Evolutionary conservation across 2,113 vertebrate species (phyloP).

Genomic region (Oostethus manadensis): DNA sequence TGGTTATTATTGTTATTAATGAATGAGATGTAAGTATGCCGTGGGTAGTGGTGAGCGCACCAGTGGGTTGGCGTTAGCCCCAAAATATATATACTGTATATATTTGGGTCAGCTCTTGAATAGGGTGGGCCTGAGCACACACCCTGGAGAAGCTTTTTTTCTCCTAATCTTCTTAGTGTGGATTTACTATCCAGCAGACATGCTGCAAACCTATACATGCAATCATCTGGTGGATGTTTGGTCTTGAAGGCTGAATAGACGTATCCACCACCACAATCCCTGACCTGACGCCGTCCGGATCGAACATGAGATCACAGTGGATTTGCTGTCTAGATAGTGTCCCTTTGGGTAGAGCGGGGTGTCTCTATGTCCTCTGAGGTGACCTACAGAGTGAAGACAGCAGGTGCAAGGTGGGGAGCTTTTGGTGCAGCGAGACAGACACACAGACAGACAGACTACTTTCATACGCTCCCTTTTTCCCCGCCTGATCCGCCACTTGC

Average conservation of each 20-base stretch:
- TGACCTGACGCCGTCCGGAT: not conserved
- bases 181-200: slow-evolving; percentile 41
- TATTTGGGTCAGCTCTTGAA: not conserved
- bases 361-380: slow-evolving; percentile 9
- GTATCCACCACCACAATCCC: not conserved
- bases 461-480: slow-evolving; percentile 28
- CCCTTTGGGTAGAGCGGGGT: not conserved
- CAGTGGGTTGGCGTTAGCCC: no score
- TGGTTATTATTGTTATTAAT: no score
- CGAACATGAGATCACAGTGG: slow-evolving; percentile 27
- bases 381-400: slow-evolving; percentile 17
- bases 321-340: slow-evolving; percentile 22
- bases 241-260: slow-evolving; percentile 22
- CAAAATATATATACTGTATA: no score
- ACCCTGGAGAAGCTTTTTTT: slow-evolving; percentile 23
- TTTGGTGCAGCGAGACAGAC: not conserved
- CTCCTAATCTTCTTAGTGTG: slow-evolving; percentile 56
- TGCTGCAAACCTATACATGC: slow-evolving; percentile 28
- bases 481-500: slow-evolving; percentile 30
- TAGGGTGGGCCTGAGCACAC: slow-evolving; percentile 17
- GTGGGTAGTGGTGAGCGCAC: no score
- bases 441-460: slow-evolving; percentile 14
- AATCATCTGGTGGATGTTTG: slow-evolving; percentile 23
- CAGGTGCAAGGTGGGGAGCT: slow-evolving; percentile 38
- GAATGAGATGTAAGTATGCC: no score